Conservation (phyloP, 2,888 invertebrate genomes). For the Opisthograptis luteolata region DNA sequence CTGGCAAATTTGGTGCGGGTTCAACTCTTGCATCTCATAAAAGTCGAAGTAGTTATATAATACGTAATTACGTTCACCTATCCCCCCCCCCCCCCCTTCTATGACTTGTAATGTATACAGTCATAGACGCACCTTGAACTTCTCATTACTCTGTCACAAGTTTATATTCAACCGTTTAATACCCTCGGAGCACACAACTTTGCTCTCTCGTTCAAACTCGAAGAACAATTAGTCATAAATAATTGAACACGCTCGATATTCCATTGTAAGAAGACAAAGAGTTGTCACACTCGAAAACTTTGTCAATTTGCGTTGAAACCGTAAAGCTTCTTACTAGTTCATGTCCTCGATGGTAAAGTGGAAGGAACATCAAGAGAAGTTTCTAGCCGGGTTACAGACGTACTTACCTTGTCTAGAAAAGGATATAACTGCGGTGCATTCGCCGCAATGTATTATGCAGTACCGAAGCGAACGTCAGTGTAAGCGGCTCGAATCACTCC, state of each 20-base stretch:
- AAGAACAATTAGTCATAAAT: slow-evolving; percentile 75
- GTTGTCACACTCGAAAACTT: slow-evolving; percentile 75
- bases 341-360: slow-evolving; percentile 74
- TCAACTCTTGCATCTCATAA: no score
- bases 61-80: no score
- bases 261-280: slow-evolving; percentile 73
- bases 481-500: slow-evolving; percentile 79
- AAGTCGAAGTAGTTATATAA: no score
- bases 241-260: slow-evolving; percentile 75
- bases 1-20: no score
- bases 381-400: slow-evolving; percentile 67
- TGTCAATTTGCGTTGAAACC: slow-evolving; percentile 74
- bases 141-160: slow-evolving; percentile 44
- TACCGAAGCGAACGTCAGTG: slow-evolving; percentile 65
- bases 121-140: slow-evolving; percentile 30
- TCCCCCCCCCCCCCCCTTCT: background rate
- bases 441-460: slow-evolving; percentile 83
- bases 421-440: slow-evolving; percentile 83
- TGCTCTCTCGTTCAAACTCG: slow-evolving; percentile 54
- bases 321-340: slow-evolving; percentile 73
- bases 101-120: slow-evolving; percentile 33
- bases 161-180: slow-evolving; percentile 46
- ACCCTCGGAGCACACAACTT: slow-evolving; percentile 43
- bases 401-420: slow-evolving; percentile 82
- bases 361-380: slow-evolving; percentile 76